Conservation (phyloP, 2,113 vertebrate genomes). For the Lasiurus cinereus region DNA sequence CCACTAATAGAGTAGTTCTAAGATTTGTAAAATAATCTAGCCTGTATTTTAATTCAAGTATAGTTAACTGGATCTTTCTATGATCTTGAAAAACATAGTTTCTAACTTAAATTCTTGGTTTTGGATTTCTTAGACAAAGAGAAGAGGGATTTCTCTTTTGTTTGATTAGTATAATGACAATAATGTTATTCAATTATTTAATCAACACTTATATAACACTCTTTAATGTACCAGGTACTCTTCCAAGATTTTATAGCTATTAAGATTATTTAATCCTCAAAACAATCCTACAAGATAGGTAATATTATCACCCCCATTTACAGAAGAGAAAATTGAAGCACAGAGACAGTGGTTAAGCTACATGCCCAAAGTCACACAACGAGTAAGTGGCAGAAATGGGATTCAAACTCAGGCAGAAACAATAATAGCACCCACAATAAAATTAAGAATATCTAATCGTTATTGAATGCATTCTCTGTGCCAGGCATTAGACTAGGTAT, state of each 20-base stretch:
- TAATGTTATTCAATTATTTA: slow-evolving; percentile 33
- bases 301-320: not conserved
- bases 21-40: not conserved
- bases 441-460: not conserved
- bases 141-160: slow-evolving; percentile 18
- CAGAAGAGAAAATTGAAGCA: slow-evolving; percentile 25
- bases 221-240: not conserved
- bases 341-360: not conserved
- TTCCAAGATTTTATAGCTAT: slow-evolving; percentile 13
- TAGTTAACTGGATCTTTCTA: not conserved
- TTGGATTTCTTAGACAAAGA: slow-evolving; percentile 10
- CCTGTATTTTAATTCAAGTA: not conserved
- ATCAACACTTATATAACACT: not conserved
- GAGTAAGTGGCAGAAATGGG: not conserved
- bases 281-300: not conserved
- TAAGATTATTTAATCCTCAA: not conserved
- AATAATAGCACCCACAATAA: not conserved
- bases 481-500: not conserved
- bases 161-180: not conserved
- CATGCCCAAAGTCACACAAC: not conserved
- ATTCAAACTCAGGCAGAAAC: not conserved
- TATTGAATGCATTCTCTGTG: not conserved
- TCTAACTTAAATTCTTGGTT: slow-evolving; percentile 35
- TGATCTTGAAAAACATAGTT: slow-evolving; percentile 31
- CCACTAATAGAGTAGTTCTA: slow-evolving; percentile 53